phyloP scores from a whole-genome alignment of 2,113 vertebrate genomes.

The Siniperca chuatsi region DNA sequence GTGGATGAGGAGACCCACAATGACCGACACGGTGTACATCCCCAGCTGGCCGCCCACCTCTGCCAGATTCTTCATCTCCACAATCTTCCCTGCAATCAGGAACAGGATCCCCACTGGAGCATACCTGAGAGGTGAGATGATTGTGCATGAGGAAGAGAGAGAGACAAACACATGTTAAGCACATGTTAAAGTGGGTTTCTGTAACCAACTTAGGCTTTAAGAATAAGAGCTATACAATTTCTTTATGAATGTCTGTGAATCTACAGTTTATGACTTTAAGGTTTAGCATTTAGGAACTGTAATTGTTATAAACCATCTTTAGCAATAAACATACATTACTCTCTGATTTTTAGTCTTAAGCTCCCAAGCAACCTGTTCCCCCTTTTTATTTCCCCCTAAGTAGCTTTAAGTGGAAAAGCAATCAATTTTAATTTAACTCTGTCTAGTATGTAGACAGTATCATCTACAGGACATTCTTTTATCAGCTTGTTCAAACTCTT shows the following conservation, averaged over 20 bases:
- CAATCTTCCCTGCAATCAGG: constrained; percentile 96
- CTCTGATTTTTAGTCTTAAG: not conserved
- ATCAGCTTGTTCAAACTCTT: not conserved
- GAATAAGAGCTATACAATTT: not conserved
- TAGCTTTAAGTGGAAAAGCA: not conserved
- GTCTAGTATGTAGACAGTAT: not conserved
- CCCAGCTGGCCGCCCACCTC: constrained; percentile 95
- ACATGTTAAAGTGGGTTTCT: not conserved
- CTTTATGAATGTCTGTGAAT: not conserved
- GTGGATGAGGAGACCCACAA: constrained; percentile 93
- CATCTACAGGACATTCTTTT: not conserved
- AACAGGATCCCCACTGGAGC: constrained; percentile 97
- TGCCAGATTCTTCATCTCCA: constrained; percentile 95
- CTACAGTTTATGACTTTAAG: not conserved
- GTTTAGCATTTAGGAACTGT: not conserved
- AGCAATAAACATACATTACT: not conserved
- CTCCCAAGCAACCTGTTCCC: not conserved
- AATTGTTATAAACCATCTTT: not conserved
- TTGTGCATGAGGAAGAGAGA: not conserved
- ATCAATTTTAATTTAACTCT: not conserved
- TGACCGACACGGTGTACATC: constrained; percentile 95
- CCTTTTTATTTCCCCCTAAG: not conserved
- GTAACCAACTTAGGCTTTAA: not conserved
- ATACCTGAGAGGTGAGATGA: constrained; percentile 85
- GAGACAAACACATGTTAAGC: not conserved